phyloP scores from a whole-genome alignment of 1,140 invertebrate species.

The Drosophila aff. region DNA sequence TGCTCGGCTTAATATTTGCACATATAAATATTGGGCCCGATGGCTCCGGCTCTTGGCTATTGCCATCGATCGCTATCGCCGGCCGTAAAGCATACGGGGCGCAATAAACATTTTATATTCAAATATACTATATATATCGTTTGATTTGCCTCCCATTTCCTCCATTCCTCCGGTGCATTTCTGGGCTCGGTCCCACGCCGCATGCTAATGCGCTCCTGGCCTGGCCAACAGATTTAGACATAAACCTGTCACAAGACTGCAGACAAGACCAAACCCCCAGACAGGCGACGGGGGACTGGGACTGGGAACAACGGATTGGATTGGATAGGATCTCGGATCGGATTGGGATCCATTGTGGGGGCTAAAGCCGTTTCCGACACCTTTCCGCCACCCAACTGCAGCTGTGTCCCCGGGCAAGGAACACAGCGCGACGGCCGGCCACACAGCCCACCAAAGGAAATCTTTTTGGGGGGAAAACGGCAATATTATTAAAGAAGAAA shows the following conservation, averaged over 20 bases:
- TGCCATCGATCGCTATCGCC: slow-evolving; percentile 47
- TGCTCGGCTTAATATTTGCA: slow-evolving; percentile 46
- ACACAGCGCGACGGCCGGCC: slow-evolving; percentile 7
- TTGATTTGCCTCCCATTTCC: slow-evolving; percentile 28
- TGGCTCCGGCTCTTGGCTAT: slow-evolving; percentile 24
- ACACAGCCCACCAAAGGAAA: slow-evolving; percentile 31
- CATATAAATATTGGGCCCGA: slow-evolving; percentile 36
- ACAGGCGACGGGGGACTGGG: slow-evolving; percentile 10
- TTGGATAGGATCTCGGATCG: slow-evolving; percentile 13
- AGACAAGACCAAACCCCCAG: slow-evolving; percentile 29
- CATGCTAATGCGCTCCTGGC: slow-evolving; percentile 61
- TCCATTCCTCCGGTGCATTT: slow-evolving; percentile 12
- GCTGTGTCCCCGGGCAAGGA: slow-evolving; percentile 56
- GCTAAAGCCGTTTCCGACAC: slow-evolving; percentile 72
- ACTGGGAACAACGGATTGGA: slow-evolving; percentile 4
- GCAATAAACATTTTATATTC: slow-evolving; percentile 40
- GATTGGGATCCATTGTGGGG: slow-evolving; percentile 55
- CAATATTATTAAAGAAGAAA: slow-evolving; percentile 20
- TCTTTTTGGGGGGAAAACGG: slow-evolving; percentile 13
- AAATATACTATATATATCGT: slow-evolving; percentile 4
- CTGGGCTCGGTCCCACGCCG: slow-evolving; percentile 37
- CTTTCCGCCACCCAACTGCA: slow-evolving; percentile 61
- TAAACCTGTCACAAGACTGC: slow-evolving; percentile 59
- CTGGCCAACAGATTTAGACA: slow-evolving; percentile 61
- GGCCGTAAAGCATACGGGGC: slow-evolving; percentile 30